Evolutionary conservation across 1,140 invertebrate species (phyloP), one percentile per base, ranked within the genome.

Genomic region (Chrysopa pallens): DNA sequence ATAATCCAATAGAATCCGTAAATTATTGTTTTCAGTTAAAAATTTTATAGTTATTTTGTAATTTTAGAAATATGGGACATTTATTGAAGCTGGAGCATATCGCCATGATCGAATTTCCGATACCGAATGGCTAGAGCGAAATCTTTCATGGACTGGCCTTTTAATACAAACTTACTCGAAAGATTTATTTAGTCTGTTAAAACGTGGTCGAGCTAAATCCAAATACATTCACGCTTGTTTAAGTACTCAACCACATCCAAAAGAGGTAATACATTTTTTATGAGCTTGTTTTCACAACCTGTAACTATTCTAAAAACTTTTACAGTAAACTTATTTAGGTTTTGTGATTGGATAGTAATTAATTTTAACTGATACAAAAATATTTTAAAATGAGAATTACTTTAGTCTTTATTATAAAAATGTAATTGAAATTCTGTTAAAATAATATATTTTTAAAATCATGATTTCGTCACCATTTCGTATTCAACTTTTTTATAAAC

Each of bases 141-240:
- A 70, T n/a, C 64, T 81, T 9, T 67, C 66, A 36, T 88, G 84
- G 84, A 64, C 63, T 42, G 84, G 84, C 3, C 61, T 86, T 6
- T 64, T 84, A 36, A 73, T 83, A 8, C 72, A 84, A 42, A 78
- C 83, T 0, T 78, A 84, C 55, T 74, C 82, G 0, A 57, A 71
- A 23, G 74, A 75, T 59, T 82, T 72, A 62, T 72, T 76, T 41
- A 67, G 71, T 46, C 57, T 78, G 45, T 46, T 54, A 15, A 47
- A 53, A 8, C 62, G 72, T 13, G 73, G 72, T 37, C 60, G 69
- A 40, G 58, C 69, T 4, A 66, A 63, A 42, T 72, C 74, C 37
- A 65, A 72, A 48, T 69, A 78, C 3, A 59, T 79, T 37, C 77
- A 80, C 48, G 80, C 79, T 36, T 86, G 80, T 47, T 69, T 85